A percentile compares a stretch with the other conserved stretches of the same genome.
phyloP scores from a whole-genome alignment of 2,113 vertebrate species.

The Canis aureus region DNA sequence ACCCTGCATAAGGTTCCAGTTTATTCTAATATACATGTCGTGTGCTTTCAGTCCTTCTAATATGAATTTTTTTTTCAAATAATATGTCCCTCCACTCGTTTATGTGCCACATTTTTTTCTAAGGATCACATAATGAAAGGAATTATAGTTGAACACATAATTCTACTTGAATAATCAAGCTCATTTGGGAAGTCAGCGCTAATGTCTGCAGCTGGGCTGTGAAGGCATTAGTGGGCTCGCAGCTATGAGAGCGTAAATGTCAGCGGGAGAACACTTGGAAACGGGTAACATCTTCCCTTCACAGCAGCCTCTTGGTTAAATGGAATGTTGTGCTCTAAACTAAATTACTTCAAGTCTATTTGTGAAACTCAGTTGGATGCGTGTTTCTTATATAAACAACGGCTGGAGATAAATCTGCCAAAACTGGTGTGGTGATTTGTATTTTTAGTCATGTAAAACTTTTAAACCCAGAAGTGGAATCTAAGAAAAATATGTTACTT shows the following conservation, averaged over 20 bases:
- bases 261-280: conserved; percentile 68
- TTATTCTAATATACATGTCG: neutral
- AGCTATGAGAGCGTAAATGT: conserved; percentile 41
- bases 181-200: conserved; percentile 74
- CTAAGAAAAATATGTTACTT: conserved; percentile 59
- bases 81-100: conserved; percentile 34
- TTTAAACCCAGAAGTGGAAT: conserved; percentile 67
- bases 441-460: conserved; percentile 80
- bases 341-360: conserved; percentile 81
- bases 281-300: conserved; percentile 58
- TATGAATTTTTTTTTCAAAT: neutral
- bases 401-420: conserved; percentile 78
- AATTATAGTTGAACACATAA: conserved; percentile 68
- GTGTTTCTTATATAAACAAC: conserved; percentile 80
- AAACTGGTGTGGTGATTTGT: conserved; percentile 67
- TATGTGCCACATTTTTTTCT: conserved; percentile 14
- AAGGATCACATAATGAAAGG: conserved; percentile 66
- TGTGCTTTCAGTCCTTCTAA: neutral
- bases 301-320: conserved; percentile 71
- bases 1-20: neutral
- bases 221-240: conserved; percentile 47
- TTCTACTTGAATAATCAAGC: conserved; percentile 76
- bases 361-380: conserved; percentile 80
- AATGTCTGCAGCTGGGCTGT: conserved; percentile 70
- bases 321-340: conserved; percentile 76